phyloP scores from a whole-genome alignment of 2,888 invertebrate species.

The Eledone cirrhosa region DNA sequence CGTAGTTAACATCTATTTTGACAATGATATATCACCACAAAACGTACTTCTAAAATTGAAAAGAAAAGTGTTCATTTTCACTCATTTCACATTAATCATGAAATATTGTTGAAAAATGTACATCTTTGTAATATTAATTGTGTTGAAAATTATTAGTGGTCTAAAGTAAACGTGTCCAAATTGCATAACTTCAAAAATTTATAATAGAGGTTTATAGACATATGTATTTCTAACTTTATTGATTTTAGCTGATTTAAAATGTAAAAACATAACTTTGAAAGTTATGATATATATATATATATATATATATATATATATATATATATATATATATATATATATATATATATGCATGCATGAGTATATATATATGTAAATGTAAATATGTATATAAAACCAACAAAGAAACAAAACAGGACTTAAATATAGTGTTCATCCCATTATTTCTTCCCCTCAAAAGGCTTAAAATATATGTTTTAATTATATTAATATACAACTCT shows the following conservation, averaged over 20 bases:
- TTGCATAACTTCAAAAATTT: constrained; percentile 37
- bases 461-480: background rate
- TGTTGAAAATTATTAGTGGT: too few relatives aligned
- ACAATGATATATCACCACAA: too few relatives aligned
- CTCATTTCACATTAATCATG: too few relatives aligned
- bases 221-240: background rate
- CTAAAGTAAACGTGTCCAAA: too few relatives aligned
- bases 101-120: too few relatives aligned
- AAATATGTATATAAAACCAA: too few relatives aligned
- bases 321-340: background rate
- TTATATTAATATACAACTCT: background rate
- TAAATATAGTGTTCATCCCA: too few relatives aligned
- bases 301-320: background rate
- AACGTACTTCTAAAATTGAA: too few relatives aligned
- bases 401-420: too few relatives aligned
- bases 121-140: too few relatives aligned
- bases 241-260: background rate
- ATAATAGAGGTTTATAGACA: constrained; percentile 57
- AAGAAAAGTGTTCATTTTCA: too few relatives aligned
- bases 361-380: background rate
- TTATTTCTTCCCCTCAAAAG: background rate
- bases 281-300: background rate
- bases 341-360: background rate
- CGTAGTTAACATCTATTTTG: too few relatives aligned
- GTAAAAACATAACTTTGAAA: background rate